A percentile compares a stretch with the other conserved stretches of the same genome.
Conservation (phyloP, 2,113 vertebrate species). For the Pygoscelis adeliae region DNA sequence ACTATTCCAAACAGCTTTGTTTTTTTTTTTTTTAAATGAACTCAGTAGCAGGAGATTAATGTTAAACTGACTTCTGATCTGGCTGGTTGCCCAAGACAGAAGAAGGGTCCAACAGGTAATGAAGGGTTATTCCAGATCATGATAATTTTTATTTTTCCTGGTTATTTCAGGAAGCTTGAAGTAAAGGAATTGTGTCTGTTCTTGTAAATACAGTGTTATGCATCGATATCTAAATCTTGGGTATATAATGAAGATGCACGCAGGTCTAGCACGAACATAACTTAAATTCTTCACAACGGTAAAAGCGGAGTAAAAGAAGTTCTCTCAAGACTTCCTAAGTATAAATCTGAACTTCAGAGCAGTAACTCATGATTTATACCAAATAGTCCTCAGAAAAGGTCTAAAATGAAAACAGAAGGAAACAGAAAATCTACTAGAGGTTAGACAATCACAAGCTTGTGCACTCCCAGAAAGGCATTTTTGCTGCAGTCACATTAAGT, state of each 20-base stretch:
- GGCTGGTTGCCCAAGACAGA: background rate
- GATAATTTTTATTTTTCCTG: background rate
- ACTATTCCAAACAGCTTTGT: background rate
- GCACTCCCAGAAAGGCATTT: background rate
- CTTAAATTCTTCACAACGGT: background rate
- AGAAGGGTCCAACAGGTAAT: background rate
- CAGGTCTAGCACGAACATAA: background rate
- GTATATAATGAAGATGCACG: background rate
- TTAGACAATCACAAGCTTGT: background rate
- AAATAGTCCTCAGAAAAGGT: background rate
- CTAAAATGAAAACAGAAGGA: slow-evolving; percentile 7
- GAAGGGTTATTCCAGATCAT: background rate
- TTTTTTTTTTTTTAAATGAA: background rate
- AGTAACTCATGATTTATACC: background rate
- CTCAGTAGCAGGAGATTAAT: background rate
- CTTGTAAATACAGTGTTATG: background rate
- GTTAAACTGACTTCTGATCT: background rate
- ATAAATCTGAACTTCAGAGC: background rate
- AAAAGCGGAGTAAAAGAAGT: background rate
- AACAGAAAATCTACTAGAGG: background rate
- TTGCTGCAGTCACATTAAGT: background rate
- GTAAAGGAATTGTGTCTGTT: background rate
- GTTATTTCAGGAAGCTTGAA: background rate
- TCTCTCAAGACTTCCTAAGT: background rate
- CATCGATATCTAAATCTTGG: background rate